phyloP scores from a whole-genome alignment of 2,888 invertebrate species.

The Masnerella sp. region DNA sequence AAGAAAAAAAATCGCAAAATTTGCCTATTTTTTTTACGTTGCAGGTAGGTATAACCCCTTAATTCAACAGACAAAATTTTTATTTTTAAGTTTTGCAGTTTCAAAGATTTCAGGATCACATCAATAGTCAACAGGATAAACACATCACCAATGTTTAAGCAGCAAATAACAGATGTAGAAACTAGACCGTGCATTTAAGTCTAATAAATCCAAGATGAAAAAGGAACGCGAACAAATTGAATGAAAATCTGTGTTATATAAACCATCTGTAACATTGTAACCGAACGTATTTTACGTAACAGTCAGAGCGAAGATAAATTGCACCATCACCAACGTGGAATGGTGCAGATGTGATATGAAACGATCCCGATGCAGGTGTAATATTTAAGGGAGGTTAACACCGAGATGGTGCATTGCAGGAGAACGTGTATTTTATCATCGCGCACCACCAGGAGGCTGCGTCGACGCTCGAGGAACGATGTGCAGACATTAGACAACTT shows the following conservation, averaged over 20 bases:
- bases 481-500: slow-evolving; percentile 38
- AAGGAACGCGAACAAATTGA: slow-evolving; percentile 47
- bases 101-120: too few species aligned
- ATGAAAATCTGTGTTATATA: slow-evolving; percentile 48
- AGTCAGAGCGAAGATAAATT: slow-evolving; percentile 35
- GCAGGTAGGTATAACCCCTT: too few species aligned
- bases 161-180: too few species aligned
- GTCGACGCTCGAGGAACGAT: slow-evolving; percentile 24
- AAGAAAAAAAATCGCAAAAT: too few species aligned
- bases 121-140: too few species aligned
- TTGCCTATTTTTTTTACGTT: too few species aligned
- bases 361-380: slow-evolving; percentile 45
- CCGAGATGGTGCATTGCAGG: slow-evolving; percentile 16
- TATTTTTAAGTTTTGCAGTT: too few species aligned
- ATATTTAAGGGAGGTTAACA: slow-evolving; percentile 41
- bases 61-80: too few species aligned
- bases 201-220: slow-evolving; percentile 38
- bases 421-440: slow-evolving; percentile 38
- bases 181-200: slow-evolving; percentile 9
- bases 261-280: slow-evolving; percentile 14
- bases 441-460: slow-evolving; percentile 20
- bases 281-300: slow-evolving; percentile 28
- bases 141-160: too few species aligned
- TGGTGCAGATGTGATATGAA: slow-evolving; percentile 38
- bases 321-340: slow-evolving; percentile 24